Evolutionary conservation across 2,888 invertebrate species (phyloP), one percentile per base, ranked within the genome.

Genomic region (Tenthredo distinguenda): DNA sequence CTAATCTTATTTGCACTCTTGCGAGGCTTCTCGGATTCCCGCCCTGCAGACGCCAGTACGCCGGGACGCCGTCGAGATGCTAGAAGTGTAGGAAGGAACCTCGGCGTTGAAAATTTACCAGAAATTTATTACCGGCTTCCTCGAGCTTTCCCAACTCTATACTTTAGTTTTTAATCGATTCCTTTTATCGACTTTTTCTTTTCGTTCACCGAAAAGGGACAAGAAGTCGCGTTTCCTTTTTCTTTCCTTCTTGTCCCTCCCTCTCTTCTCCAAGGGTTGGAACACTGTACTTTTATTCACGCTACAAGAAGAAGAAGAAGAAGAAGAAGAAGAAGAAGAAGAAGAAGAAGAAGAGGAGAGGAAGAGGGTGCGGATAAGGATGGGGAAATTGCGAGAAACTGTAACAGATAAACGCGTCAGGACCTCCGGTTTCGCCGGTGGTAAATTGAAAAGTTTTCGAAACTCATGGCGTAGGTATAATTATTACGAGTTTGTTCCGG

Each of bases 1-100:
- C 87, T 90, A 90, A 90, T 90, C 90, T 89, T 89, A 89, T 90
- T 90, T 90, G 88, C 89, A 88, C 89, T 89, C 87, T 88, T 79
- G 84, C 65, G 85, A 83, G 85, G 77, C 77, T 72, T 68, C 77
- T 76, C 79, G 65, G 74, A 82, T 83, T 83, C 83, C 68, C 65
- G 43, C 82, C 82, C 47, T 21, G 62, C 21, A 65, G 68, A 68
- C 83, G 68, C 83, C 68, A 26, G 47, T 40, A 83, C 83, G 71
- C 83, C 83, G 34, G 34, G 68, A 83, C 68, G 83, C 83, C 83
- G 83, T 71, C 83, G 71, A n/a, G 83, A 83, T 37, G 83, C 50
- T 62, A 55, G 15, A 31, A 77, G 37, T n/a, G 40, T 26, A n/a
- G 26, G 12, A 21, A 50, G 47, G 47, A 76, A 43, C 55, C 79